Percentiles rank a stretch among this genome's conserved stretches.
phyloP scores from a whole-genome alignment of 1,140 invertebrate species.

The Bemisia tabaci region DNA sequence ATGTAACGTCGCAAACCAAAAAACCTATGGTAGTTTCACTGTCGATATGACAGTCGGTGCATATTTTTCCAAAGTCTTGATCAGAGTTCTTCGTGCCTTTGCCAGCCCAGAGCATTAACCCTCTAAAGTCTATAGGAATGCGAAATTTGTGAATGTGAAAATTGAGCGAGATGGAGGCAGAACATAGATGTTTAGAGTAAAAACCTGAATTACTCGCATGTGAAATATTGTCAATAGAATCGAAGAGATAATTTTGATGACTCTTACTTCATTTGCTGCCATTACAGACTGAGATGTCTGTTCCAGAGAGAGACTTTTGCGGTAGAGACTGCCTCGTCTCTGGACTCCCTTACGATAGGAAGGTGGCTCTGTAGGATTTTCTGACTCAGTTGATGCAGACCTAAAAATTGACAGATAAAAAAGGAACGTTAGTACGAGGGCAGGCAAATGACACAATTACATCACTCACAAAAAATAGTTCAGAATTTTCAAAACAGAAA shows the following conservation, averaged over 20 bases:
- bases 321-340: slow-evolving; percentile 42
- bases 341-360: slow-evolving; percentile 16
- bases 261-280: slow-evolving; percentile 3
- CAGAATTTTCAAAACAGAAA: neutral
- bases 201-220: no score
- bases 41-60: slow-evolving; percentile 3
- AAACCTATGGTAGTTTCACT: slow-evolving; percentile 8
- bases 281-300: slow-evolving; percentile 37
- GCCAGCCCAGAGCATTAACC: no score
- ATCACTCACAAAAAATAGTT: neutral
- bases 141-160: no score
- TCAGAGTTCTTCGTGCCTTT: slow-evolving; percentile 1
- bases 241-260: no score
- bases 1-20: no score
- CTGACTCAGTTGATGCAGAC: slow-evolving; percentile 23
- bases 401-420: slow-evolving; percentile 16
- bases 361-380: slow-evolving; percentile 19
- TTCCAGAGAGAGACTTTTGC: slow-evolving; percentile 61
- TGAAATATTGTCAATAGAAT: no score
- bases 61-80: no score
- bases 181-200: no score
- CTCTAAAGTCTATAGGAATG: no score
- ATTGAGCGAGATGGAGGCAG: no score
- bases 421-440: no score
- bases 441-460: neutral